Evolutionary conservation across 2,888 invertebrate genomes (phyloP), one percentile per base, ranked within the genome.

Genomic region (Ophion obscuratus): DNA sequence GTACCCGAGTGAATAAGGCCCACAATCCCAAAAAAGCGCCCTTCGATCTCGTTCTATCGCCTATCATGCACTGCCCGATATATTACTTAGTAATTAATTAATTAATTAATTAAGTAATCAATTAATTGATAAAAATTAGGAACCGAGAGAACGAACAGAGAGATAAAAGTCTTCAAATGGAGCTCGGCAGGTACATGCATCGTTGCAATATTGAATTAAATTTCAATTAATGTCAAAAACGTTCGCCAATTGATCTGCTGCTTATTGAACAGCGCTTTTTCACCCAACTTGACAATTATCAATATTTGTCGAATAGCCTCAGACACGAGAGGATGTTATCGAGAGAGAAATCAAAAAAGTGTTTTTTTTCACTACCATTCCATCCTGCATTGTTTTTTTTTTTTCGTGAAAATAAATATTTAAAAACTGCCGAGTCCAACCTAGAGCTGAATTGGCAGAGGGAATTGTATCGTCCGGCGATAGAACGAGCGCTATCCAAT

Each of bases 401-500:
- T 0, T 40, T 20, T 73, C 10, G 11, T 59, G 6, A 31, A 31
- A 31, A 66, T n/a, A 31, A 67, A 87, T 2, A 53, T 53, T 53
- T 14, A 14, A 47, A 17, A 5, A 17, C 17, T 53, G 53, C 53
- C 17, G 14, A 17, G 5, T 17, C 14, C 4, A 53, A 53, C 0
- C 5, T 17, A 17, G 62, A 20, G 24, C 24, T 27, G 20, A 73
- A 64, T 81, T 71, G 62, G 85, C 73, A 59, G 40, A 67, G 73
- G 76, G 73, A 87, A 84, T 87, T 87, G 76, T 87, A 86, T 86
- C 74, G 83, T 90, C 88, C 87, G 87, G 88, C 89, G 89, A 87
- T 91, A 90, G 90, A 89, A 87, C 85, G 88, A 89, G 88, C 81
- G 84, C 88, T 87, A 84, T 88, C 87, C 87, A 87, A 90, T 90